Evolutionary conservation across 2,888 invertebrate species (phyloP).

Genomic region (Microctonus brassicae): DNA sequence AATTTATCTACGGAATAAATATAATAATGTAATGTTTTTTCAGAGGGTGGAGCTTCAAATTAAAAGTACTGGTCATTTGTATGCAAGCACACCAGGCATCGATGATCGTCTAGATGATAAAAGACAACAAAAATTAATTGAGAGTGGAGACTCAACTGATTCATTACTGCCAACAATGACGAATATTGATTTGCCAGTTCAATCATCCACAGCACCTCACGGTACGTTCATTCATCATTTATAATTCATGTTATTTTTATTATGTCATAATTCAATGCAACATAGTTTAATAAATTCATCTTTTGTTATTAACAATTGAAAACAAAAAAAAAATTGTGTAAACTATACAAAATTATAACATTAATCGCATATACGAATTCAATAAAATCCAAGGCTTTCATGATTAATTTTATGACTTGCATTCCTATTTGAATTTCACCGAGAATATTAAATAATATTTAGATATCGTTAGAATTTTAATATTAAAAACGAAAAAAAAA

Average conservation of each 20-base stretch:
- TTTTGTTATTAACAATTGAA: background rate
- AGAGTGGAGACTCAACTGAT: constrained; percentile 60
- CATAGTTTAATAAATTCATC: background rate
- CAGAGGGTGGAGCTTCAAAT: constrained; percentile 79
- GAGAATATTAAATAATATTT: background rate
- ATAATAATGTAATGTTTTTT: constrained; percentile 44
- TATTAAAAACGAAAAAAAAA: background rate
- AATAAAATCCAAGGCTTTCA: background rate
- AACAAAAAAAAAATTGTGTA: background rate
- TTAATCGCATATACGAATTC: background rate
- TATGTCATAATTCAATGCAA: background rate
- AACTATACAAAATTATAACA: background rate
- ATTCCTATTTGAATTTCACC: background rate
- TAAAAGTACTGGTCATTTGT: constrained; percentile 67
- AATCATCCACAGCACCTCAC: constrained; percentile 51
- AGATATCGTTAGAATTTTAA: background rate
- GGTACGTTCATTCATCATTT: constrained; percentile 48
- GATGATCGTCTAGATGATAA: constrained; percentile 43
- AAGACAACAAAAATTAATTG: constrained; percentile 52
- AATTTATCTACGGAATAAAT: background rate
- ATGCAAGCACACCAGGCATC: constrained; percentile 56
- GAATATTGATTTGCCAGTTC: constrained; percentile 70
- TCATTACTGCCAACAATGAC: constrained; percentile 69
- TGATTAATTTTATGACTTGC: background rate
- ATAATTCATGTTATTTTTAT: background rate